Conservation (phyloP, 2,797 vertebrate species). For the Catharus ustulatus region DNA sequence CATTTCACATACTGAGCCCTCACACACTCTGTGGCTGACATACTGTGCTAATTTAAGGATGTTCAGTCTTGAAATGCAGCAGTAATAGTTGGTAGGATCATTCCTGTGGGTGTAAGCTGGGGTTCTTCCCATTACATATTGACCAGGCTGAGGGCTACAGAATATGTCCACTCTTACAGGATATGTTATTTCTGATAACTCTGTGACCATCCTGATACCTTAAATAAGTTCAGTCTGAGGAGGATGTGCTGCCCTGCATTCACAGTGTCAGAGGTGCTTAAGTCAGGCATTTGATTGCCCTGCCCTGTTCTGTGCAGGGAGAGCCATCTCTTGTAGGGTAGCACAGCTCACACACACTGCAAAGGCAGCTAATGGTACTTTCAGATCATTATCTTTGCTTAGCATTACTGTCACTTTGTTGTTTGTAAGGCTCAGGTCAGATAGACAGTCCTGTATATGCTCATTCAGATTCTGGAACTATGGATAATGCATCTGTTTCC, state of each 20-base stretch:
- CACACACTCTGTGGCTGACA: not conserved
- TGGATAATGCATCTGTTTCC: conserved; percentile 12
- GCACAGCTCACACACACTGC: not conserved
- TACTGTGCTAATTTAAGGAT: not conserved
- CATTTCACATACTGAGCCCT: not conserved
- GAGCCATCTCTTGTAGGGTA: not conserved
- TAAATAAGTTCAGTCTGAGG: not conserved
- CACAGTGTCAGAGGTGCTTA: not conserved
- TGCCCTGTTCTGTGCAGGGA: not conserved
- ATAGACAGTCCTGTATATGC: not conserved
- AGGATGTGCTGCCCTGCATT: not conserved
- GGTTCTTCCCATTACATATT: not conserved
- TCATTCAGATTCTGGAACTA: not conserved
- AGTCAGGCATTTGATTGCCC: not conserved
- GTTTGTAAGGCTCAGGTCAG: not conserved
- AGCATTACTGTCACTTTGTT: not conserved
- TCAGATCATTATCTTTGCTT: not conserved
- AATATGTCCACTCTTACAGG: rapidly evolving
- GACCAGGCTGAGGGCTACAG: not conserved
- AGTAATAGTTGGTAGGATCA: not conserved
- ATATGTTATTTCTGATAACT: not conserved
- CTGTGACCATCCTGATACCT: not conserved
- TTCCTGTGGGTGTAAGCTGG: not conserved
- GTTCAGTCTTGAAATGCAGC: not conserved
- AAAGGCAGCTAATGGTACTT: not conserved